Conservation (phyloP, 1,140 invertebrate species). For the Branchinecta lynchi region DNA sequence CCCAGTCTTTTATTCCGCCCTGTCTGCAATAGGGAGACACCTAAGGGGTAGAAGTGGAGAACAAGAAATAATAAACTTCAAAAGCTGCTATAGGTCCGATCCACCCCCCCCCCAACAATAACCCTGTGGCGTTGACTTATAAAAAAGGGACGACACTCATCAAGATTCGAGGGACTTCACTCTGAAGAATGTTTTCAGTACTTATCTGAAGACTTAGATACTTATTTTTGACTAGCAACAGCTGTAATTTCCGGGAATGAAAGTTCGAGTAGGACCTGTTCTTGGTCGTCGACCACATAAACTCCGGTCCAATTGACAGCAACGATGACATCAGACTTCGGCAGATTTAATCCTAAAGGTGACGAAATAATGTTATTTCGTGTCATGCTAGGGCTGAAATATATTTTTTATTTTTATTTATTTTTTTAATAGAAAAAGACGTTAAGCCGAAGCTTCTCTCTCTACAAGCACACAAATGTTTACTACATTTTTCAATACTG, state of each 20-base stretch:
- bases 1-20: no score
- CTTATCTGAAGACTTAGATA: slow-evolving; percentile 21
- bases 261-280: slow-evolving; percentile 90
- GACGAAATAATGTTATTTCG: background rate
- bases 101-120: no score
- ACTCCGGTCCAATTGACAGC: slow-evolving; percentile 99
- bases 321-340: slow-evolving; percentile 97
- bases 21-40: no score
- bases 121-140: background rate
- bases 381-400: no score
- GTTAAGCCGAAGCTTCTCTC: no score
- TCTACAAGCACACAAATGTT: no score
- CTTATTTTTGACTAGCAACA: slow-evolving; percentile 81
- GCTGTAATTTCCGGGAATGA: slow-evolving; percentile 96
- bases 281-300: slow-evolving; percentile 95
- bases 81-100: no score
- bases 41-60: no score
- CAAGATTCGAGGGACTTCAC: slow-evolving; percentile 3
- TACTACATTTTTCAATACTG: no score
- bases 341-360: slow-evolving; percentile 67
- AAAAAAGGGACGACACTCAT: slow-evolving; percentile 9
- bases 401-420: no score
- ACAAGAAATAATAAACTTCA: no score
- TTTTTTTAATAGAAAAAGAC: no score
- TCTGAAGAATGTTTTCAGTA: slow-evolving; percentile 19